Evolutionary conservation across 1,140 invertebrate species (phyloP), one percentile per base, ranked within the genome.

Genomic region (Notospermus geniculatus): DNA sequence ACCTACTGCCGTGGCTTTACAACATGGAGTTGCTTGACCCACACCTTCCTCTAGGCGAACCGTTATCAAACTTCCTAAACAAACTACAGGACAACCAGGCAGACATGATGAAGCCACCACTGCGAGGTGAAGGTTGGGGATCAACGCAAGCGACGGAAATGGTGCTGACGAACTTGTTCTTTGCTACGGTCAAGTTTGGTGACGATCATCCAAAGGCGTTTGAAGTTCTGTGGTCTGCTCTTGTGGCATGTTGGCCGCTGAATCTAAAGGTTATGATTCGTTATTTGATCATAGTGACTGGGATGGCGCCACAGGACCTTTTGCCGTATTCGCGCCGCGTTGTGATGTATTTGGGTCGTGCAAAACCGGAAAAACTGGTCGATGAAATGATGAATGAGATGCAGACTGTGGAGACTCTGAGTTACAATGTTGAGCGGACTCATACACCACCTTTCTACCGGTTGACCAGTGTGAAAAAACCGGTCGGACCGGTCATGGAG

Each of bases 11-110:
- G 27, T 99, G 97, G 97, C 84, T 99, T 29, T 91, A 95, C 72
- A 98, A 99, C 79, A 96, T 99, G 88, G 96, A 99, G 83, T 84
- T 99, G 45, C 91, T 98, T 15, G 96, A 99, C 80, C 93, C 95
- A 9, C 94, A 94, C 72, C 90, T 97, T 57, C 92, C 93, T 11
- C 89, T 92, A 2, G 87, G 88, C 23, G 81, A 74, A 59, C 78
- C 78, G 2, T 45, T 81, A 11, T 69, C 73, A 43, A 78, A 63
- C 57, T 76, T 77, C 57, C 66, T 78, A 61, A 72, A 63, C 36
- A 67, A 71, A 28, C 62, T 73, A 22, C 73, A 71, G 64, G 78
- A 74, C 59, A 72, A 64, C 56, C 71, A 71, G 28, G 60, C 69
- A 1, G 75, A 77, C 27, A 63, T 57, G 7, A 70, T 74, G 55